These are phyloP conservation scores for Agapornis roseicollis DNA, from an alignment of 2,113 vertebrate species.

Conservation along the genomic window DNA sequence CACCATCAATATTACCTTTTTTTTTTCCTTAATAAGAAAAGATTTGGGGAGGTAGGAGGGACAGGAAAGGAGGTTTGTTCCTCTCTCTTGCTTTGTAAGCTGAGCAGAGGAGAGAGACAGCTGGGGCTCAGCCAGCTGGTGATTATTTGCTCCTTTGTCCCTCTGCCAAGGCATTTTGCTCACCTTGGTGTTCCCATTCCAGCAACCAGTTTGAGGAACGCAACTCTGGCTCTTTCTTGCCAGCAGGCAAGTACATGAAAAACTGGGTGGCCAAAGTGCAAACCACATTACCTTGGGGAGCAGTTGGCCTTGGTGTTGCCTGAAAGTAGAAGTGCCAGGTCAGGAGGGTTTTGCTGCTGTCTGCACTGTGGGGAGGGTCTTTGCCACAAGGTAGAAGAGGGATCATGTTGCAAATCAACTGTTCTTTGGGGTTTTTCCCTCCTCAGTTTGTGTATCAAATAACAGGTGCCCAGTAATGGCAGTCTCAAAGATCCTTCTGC, in stretches of 20 bases:
- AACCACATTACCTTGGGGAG: not conserved
- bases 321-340: not conserved
- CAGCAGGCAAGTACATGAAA: not conserved
- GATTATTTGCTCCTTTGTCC: not conserved
- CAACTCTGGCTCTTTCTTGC: not conserved
- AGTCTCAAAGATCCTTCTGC: not conserved
- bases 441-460: not conserved
- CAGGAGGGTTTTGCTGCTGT: not conserved
- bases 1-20: not conserved
- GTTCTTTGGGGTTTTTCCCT: not conserved
- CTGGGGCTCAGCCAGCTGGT: rapidly evolving
- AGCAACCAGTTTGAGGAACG: not conserved
- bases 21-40: not conserved
- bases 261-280: not conserved
- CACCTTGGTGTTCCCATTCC: not conserved
- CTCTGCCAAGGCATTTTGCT: rapidly evolving
- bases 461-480: not conserved
- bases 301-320: not conserved
- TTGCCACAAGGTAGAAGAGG: not conserved
- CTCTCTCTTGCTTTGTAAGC: not conserved
- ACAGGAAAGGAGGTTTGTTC: not conserved
- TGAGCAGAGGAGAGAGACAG: not conserved
- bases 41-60: not conserved
- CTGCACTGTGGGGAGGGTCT: not conserved
- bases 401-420: not conserved